Percentiles rank a stretch among this genome's conserved stretches.
phyloP scores from a whole-genome alignment of 1,140 invertebrate species.

The Euwallacea similis region DNA sequence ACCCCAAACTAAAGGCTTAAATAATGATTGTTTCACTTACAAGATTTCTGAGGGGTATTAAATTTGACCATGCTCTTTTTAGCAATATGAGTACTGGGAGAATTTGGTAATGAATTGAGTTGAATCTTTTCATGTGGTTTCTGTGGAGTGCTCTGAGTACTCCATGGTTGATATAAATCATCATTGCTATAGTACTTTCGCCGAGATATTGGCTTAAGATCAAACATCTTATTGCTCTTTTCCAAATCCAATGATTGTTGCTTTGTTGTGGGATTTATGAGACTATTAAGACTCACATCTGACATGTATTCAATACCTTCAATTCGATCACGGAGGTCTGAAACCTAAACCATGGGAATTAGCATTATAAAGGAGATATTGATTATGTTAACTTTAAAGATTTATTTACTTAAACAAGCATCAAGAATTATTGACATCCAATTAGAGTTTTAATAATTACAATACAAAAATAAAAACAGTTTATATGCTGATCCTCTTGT shows the following conservation, averaged over 20 bases:
- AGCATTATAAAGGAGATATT: no score
- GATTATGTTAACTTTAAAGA: no score
- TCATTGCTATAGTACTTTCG: slow-evolving; percentile 45
- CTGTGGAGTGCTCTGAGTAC: slow-evolving; percentile 51
- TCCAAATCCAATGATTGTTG: slow-evolving; percentile 20
- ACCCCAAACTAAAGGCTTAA: no score
- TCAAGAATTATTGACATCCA: no score
- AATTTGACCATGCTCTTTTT: slow-evolving; percentile 18
- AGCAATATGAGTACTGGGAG: slow-evolving; percentile 37
- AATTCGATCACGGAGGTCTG: slow-evolving; percentile 61
- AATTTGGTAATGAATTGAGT: slow-evolving; percentile 47
- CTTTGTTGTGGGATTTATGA: not conserved
- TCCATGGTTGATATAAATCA: slow-evolving; percentile 44
- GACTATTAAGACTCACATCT: slow-evolving; percentile 40
- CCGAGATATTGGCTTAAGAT: not conserved
- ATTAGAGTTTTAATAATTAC: no score
- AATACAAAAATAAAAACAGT: no score
- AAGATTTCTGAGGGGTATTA: slow-evolving; percentile 25
- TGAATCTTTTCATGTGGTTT: slow-evolving; percentile 46
- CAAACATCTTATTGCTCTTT: slow-evolving; percentile 27
- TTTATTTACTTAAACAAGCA: no score
- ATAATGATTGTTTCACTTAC: slow-evolving; percentile 11
- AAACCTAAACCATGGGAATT: slow-evolving; percentile 13
- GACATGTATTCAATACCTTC: slow-evolving; percentile 54
- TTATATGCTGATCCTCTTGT: no score